Percentiles rank a stretch among this genome's conserved stretches.
Conservation (phyloP, 2,888 invertebrate genomes). For the Caenorhabditis zanzibari region DNA sequence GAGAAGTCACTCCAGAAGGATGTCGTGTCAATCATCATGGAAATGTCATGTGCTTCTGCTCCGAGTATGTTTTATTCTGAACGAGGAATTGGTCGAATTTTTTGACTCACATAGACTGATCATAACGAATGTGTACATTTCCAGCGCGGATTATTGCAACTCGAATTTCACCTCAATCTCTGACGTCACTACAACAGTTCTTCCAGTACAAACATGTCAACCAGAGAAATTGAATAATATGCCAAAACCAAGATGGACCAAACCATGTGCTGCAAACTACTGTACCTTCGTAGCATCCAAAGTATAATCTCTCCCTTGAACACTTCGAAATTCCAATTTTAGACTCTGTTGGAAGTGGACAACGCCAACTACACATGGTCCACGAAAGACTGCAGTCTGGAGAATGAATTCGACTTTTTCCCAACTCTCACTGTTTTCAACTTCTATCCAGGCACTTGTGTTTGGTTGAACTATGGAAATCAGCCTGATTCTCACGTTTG, state of each 20-base stretch:
- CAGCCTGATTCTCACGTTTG: conserved; percentile 55
- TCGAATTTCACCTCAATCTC: conserved; percentile 54
- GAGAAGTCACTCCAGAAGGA: conserved; percentile 58
- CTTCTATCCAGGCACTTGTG: conserved; percentile 66
- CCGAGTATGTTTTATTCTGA: conserved; percentile 41
- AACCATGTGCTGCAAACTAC: conserved; percentile 69
- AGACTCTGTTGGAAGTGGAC: conserved; percentile 27
- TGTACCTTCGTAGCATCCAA: conserved; percentile 55
- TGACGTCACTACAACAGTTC: conserved; percentile 27
- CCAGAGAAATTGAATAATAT: conserved; percentile 54
- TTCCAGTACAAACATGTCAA: conserved; percentile 68
- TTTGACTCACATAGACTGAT: no score
- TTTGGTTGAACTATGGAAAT: conserved; percentile 66
- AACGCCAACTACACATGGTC: conserved; percentile 56
- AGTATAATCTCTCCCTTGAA: conserved; percentile 18
- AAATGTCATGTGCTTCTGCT: conserved; percentile 69
- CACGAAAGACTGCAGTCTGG: conserved; percentile 54
- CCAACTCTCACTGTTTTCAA: conserved; percentile 67
- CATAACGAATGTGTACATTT: no score
- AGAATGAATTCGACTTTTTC: conserved; percentile 72
- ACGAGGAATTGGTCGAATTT: not conserved
- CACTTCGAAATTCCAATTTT: not conserved
- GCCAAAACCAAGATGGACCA: conserved; percentile 63
- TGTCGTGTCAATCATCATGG: conserved; percentile 71
- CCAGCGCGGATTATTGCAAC: conserved; percentile 66